Evolutionary conservation across 2,888 invertebrate species (phyloP).

Genomic region (Perizoma affinitatum): DNA sequence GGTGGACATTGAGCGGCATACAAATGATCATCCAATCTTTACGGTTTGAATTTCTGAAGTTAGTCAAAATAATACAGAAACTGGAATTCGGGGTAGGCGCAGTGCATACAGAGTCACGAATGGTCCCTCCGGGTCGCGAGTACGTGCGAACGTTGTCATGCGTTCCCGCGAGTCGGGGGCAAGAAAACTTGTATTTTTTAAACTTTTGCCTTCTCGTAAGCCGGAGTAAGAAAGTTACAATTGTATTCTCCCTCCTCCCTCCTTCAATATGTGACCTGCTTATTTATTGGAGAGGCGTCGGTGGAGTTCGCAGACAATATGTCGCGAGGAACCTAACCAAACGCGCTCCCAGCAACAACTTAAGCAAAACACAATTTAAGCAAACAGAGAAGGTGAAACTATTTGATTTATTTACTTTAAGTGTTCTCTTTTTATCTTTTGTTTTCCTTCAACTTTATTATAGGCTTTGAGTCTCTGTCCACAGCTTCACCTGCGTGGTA

Average conservation of each 20-base stretch:
- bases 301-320: conserved; percentile 82
- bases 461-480: too few species aligned
- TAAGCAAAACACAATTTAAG: conserved; percentile 75
- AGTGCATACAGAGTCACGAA: conserved; percentile 33
- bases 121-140: conserved; percentile 38
- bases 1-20: conserved; percentile 64
- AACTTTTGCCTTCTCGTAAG: conserved; percentile 77
- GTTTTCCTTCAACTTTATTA: conserved; percentile 6
- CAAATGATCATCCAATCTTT: conserved; percentile 49
- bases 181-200: conserved; percentile 81
- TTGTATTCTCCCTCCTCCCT: conserved; percentile 78
- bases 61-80: conserved; percentile 24
- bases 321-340: conserved; percentile 74
- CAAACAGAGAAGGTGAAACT: conserved; percentile 66
- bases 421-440: conserved; percentile 31
- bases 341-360: conserved; percentile 66
- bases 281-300: conserved; percentile 82
- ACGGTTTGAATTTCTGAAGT: conserved; percentile 24
- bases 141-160: conserved; percentile 66
- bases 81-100: conserved; percentile 20
- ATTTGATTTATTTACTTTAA: conserved; percentile 69
- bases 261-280: conserved; percentile 84
- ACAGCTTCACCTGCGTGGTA: too few species aligned
- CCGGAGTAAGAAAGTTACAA: conserved; percentile 80
- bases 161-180: conserved; percentile 54